Evolutionary conservation across 2,797 vertebrate species (phyloP), one percentile per base, ranked within the genome.

Genomic region (Alouatta caraya): DNA sequence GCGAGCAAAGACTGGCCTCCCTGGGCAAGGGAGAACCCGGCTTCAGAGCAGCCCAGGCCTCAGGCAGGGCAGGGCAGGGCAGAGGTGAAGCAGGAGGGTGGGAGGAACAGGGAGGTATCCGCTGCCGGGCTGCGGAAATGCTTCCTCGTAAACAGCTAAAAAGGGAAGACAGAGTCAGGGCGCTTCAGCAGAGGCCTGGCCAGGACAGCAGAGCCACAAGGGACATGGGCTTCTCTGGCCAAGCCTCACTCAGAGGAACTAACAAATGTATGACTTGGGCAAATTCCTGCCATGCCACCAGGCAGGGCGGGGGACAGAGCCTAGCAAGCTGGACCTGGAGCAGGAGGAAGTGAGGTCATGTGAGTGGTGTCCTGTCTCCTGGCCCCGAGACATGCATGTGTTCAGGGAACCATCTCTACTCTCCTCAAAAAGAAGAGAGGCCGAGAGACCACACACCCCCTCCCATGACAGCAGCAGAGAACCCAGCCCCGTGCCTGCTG

Each of bases 261-360:
- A 83, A 44, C 95, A 93, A 88, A 78, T 57, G 24, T 93, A 94
- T 96, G 97, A 96, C 96, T 94, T 46, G 46, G 33, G 76, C 91
- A 86, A 59, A 90, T 26, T 30, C 89, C 86, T 95, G 93, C 95
- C 97, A 93, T 96, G 95, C 94, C 61, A 59, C 88, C 64, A 55
- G 67, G 67, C 85, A 93, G 80, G 52, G 94, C 67, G 33, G 17
- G 64, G 94, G 64, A 90, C 72, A 37, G 75, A 24, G 96, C 55
- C 55, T 12, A 75, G 87, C 73, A 1, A 55, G 79, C 30, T 8
- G 52, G 61, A 28, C 67, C 50, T 10, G 55, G n/a, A 57, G 57
- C 80, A 83, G 72, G 79, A 72, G 21, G 70, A 61, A 93, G 91
- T 37, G 8, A 28, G n/a, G 70, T 95, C 97, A 89, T 37, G 8